These are phyloP conservation scores for Mormyrus iriodes DNA, from an alignment of 2,113 vertebrate genomes.

Conservation along the genomic window DNA sequence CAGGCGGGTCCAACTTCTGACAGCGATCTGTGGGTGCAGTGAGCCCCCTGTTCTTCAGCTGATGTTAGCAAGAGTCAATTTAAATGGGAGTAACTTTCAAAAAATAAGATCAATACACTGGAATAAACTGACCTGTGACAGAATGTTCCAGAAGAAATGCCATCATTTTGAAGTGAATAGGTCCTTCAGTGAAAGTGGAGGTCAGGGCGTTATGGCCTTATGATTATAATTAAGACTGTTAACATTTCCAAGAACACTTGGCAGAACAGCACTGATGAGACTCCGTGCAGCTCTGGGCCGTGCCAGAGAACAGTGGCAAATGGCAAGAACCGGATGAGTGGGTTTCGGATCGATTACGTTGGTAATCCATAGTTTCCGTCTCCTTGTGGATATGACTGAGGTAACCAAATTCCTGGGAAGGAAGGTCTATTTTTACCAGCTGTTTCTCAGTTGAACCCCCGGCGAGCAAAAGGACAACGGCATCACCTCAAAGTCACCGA, in stretches of 20 bases:
- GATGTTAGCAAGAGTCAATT: not conserved
- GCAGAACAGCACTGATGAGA: constrained; percentile 43
- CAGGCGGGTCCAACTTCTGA: not conserved
- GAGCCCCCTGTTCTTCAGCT: not conserved
- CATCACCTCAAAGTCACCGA: constrained; percentile 3
- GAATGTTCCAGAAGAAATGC: not conserved
- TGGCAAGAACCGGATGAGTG: not conserved
- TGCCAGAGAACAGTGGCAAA: not conserved
- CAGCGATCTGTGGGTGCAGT: not conserved
- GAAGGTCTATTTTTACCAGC: constrained; percentile 6
- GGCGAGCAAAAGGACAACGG: not conserved
- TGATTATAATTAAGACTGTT: constrained; percentile 46
- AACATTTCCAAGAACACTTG: constrained; percentile 41
- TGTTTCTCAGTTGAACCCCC: not conserved
- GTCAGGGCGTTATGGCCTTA: constrained; percentile 41
- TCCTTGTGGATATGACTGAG: not conserved
- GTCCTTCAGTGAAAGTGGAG: constrained; percentile 36
- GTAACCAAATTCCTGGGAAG: not conserved
- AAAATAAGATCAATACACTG: constrained; percentile 29
- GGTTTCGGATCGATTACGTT: not conserved
- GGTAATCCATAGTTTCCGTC: constrained; percentile 12
- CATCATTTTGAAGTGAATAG: constrained; percentile 34
- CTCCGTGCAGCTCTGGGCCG: not conserved
- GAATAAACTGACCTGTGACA: constrained; percentile 23
- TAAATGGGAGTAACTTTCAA: not conserved